Conservation (phyloP, 2,113 vertebrate genomes). For the Galemys pyrenaicus region DNA sequence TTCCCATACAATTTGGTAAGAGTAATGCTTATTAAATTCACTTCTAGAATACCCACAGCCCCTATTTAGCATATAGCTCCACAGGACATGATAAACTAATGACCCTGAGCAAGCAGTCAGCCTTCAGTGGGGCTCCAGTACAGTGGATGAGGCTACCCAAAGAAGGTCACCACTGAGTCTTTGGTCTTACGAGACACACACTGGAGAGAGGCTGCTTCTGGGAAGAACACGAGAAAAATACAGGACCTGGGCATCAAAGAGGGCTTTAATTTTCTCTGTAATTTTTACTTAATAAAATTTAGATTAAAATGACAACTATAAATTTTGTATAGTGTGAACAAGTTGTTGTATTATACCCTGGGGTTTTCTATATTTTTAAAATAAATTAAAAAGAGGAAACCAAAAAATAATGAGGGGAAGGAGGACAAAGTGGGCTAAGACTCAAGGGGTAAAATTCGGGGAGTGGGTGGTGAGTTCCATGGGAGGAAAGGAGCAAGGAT, state of each 20-base stretch:
- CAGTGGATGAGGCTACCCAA: fast-evolving
- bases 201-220: not conserved
- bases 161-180: not conserved
- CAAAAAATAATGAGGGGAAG: not conserved
- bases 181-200: not conserved
- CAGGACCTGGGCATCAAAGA: not conserved
- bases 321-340: not conserved
- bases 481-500: not conserved
- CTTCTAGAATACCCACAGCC: not conserved
- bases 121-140: not conserved
- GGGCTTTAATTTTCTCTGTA: not conserved
- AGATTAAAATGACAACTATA: not conserved
- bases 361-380: not conserved
- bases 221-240: not conserved
- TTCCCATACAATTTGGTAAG: not conserved
- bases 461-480: not conserved
- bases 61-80: too few species aligned
- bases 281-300: not conserved
- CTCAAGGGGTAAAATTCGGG: too few species aligned
- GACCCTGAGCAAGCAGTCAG: not conserved
- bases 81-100: not conserved
- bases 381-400: not conserved
- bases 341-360: not conserved
- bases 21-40: not conserved
- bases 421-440: not conserved